Evolutionary conservation across 30 jellyfish, hydroid and myxozoan genomes (phyloP).

Genomic region (Pelagia noctiluca): DNA sequence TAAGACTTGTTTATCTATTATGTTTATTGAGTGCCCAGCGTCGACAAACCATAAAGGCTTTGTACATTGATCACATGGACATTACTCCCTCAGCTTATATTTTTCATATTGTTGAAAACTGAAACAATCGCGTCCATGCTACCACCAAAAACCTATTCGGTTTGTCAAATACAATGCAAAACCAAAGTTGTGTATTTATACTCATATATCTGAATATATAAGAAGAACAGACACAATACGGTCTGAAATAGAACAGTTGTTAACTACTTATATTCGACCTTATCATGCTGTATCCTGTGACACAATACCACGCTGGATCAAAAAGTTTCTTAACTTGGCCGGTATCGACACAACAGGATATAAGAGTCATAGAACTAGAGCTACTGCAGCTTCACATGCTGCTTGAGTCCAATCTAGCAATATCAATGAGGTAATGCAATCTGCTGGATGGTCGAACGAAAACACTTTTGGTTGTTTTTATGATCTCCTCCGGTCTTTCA

Average conservation of each 20-base stretch:
- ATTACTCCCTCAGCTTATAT: conserved; percentile 13
- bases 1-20: not conserved
- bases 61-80: conserved; percentile 17
- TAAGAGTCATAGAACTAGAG: conserved; percentile 42
- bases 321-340: conserved; percentile 8
- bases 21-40: conserved; percentile 45
- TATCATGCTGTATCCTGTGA: conserved; percentile 28
- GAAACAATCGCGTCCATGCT: conserved; percentile 36
- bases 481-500: no score
- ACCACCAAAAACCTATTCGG: conserved; percentile 24
- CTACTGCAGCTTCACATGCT: conserved; percentile 49
- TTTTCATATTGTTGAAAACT: conserved; percentile 8
- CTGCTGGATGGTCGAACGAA: conserved; percentile 47
- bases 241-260: conserved; percentile 4
- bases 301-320: conserved; percentile 18
- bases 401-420: not conserved
- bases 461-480: conserved; percentile 27
- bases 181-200: conserved; percentile 30
- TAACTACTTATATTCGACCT: conserved; percentile 14
- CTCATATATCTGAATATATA: not conserved
- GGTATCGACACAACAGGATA: conserved; percentile 6
- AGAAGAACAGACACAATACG: conserved; percentile 11
- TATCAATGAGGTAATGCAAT: not conserved
- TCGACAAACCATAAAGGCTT: conserved; percentile 21
- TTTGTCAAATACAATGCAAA: conserved; percentile 20